These are phyloP conservation scores for Urechis unicinctus DNA, from an alignment of 2,888 invertebrate species.

Conservation along the genomic window DNA sequence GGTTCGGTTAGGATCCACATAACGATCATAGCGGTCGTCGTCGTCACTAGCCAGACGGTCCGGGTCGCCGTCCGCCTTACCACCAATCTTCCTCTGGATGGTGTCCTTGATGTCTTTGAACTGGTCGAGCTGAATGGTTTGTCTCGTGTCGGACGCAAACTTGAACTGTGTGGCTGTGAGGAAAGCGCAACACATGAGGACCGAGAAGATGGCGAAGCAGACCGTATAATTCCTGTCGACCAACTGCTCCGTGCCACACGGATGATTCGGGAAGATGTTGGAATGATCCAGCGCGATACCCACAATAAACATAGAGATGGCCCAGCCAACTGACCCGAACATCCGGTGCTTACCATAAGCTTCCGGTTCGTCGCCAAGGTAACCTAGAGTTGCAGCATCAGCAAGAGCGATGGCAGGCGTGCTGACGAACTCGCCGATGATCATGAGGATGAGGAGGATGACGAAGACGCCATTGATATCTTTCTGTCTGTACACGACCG, in stretches of 20 bases:
- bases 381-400: slow-evolving; percentile 55
- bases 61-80: background rate
- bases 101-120: slow-evolving; percentile 36
- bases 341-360: slow-evolving; percentile 90
- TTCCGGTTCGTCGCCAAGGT: slow-evolving; percentile 70
- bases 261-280: slow-evolving; percentile 88
- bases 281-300: slow-evolving; percentile 78
- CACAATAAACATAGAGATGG: slow-evolving; percentile 96
- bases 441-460: slow-evolving; percentile 80
- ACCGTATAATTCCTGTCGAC: slow-evolving; percentile 97
- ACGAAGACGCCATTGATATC: slow-evolving; percentile 93
- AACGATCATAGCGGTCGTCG: background rate
- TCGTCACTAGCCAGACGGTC: background rate
- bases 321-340: slow-evolving; percentile 98
- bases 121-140: slow-evolving; percentile 30
- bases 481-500: slow-evolving; percentile 77
- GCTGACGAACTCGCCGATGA: slow-evolving; percentile 95
- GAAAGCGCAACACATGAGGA: slow-evolving; percentile 90
- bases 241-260: slow-evolving; percentile 72
- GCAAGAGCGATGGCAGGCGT: slow-evolving; percentile 91
- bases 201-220: slow-evolving; percentile 95
- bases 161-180: slow-evolving; percentile 82
- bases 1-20: background rate
- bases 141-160: slow-evolving; percentile 42
- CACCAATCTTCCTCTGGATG: slow-evolving; percentile 12